Evolutionary conservation across 1,140 invertebrate species (phyloP), one percentile per base, ranked within the genome.

Genomic region (Cyphomyrmex costatus): DNA sequence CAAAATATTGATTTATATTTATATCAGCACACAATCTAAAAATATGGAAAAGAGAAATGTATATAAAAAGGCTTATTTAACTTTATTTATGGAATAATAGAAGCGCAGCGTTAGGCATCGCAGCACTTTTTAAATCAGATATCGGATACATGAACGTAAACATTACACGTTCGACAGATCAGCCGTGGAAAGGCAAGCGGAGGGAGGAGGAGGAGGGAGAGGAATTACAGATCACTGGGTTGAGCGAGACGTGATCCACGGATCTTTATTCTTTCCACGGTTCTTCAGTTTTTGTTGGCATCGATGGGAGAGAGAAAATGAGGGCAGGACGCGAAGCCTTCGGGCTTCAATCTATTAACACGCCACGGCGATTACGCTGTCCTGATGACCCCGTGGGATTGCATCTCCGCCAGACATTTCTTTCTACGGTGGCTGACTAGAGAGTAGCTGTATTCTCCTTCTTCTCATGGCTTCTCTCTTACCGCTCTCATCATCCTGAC

Each of bases 331-430:
- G 63, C 63, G 85, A 87, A 83, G 79, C 88, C 88, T 87, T 87
- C 82, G 83, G 58, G 86, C 63, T 85, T 88, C 85, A 78, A 90
- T 91, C 88, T 88, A 85, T 89, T 90, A 87, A 89, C 89, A 91
- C 87, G 89, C 90, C 70, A 90, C 60, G 60, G 30, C 87, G 86
- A 90, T 89, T 90, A 89, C 86, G 74, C 70, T 70, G 78, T 49
- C 65, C 76, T 58, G 84, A 65, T 70, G 51, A 86, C 65, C 82
- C 51, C 83, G 86, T 88, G 85, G 82, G 86, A 88, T 68, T 85
- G 71, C 73, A 74, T 65, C 79, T 85, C 36, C 70, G 53, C 36
- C 68, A 83, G 53, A 58, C 53, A 83, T 73, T 83, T 83, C 51
- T 83, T 74, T 61, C 53, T 49, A 73, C 79, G 5, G 68, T 83